Evolutionary conservation across 2,797 vertebrate genomes (phyloP).

Genomic region (Sebastes cheni): DNA sequence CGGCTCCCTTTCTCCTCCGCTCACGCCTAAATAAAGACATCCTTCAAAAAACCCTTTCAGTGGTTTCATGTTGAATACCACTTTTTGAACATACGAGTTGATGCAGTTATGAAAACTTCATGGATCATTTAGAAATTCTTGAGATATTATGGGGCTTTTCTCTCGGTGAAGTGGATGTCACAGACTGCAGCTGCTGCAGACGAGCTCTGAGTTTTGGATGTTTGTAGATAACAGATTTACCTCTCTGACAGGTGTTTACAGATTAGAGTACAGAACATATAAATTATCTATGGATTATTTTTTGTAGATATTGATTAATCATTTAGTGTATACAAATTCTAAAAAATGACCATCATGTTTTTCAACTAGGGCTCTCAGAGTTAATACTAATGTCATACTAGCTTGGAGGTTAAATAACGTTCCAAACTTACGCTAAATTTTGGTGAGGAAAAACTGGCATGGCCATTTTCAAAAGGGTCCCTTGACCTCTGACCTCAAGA

Average conservation of each 20-base stretch:
- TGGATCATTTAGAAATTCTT: conserved; percentile 68
- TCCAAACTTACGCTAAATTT: too few species aligned
- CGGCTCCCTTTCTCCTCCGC: conserved; percentile 24
- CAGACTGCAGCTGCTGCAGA: conserved; percentile 45
- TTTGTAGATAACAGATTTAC: conserved; percentile 4
- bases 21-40: conserved; percentile 71
- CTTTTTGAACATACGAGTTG: conserved; percentile 36
- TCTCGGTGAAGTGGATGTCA: conserved; percentile 41
- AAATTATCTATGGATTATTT: neutral
- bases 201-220: neutral
- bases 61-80: conserved; percentile 39
- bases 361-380: too few species aligned
- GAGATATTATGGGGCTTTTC: conserved; percentile 42
- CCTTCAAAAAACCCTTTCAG: conserved; percentile 56
- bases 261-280: neutral
- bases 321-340: neutral
- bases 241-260: conserved; percentile 17
- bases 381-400: too few species aligned
- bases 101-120: conserved; percentile 64
- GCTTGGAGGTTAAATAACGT: too few species aligned
- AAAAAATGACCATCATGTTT: too few species aligned
- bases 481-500: too few species aligned
- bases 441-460: neutral
- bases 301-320: neutral
- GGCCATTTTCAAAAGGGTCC: too few species aligned